A percentile compares a stretch with the other conserved stretches of the same genome.
Conservation (phyloP, 2,888 invertebrate genomes). For the Gari tellinella region DNA sequence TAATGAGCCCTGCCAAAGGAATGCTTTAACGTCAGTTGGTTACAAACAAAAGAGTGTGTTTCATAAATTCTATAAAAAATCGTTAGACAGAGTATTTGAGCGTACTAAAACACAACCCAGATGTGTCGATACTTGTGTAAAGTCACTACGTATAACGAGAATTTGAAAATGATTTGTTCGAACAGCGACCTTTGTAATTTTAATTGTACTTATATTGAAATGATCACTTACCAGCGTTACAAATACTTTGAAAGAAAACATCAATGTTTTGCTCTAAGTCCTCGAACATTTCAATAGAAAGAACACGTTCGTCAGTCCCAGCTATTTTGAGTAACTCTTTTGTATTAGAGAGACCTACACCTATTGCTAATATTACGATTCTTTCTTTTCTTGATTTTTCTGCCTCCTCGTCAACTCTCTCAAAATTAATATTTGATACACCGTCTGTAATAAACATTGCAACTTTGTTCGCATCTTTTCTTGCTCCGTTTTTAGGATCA, state of each 20-base stretch:
- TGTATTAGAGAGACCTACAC: slow-evolving; percentile 69
- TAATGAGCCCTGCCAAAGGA: too few species aligned
- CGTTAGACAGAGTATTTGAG: too few species aligned
- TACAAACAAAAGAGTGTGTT: too few species aligned
- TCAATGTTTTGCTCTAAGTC: slow-evolving; percentile 63
- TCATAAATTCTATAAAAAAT: too few species aligned
- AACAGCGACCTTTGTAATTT: too few species aligned
- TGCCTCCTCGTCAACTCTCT: slow-evolving; percentile 73
- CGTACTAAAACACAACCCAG: too few species aligned
- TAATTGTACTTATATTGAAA: too few species aligned
- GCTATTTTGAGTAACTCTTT: slow-evolving; percentile 75
- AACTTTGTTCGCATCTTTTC: slow-evolving; percentile 70
- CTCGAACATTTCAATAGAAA: slow-evolving; percentile 68
- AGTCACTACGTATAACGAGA: too few species aligned
- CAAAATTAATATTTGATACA: slow-evolving; percentile 78
- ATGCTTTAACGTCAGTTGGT: too few species aligned
- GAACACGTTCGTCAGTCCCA: slow-evolving; percentile 71
- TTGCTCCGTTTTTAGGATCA: slow-evolving; percentile 70
- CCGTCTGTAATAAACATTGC: slow-evolving; percentile 81
- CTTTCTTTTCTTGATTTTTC: slow-evolving; percentile 60
- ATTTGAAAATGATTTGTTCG: too few species aligned
- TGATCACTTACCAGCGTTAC: background rate
- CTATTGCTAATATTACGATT: slow-evolving; percentile 73
- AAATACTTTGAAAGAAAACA: slow-evolving; percentile 35
- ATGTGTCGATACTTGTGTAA: too few species aligned